Conservation (phyloP, 2,797 vertebrate genomes). For the Spinus pinus region DNA sequence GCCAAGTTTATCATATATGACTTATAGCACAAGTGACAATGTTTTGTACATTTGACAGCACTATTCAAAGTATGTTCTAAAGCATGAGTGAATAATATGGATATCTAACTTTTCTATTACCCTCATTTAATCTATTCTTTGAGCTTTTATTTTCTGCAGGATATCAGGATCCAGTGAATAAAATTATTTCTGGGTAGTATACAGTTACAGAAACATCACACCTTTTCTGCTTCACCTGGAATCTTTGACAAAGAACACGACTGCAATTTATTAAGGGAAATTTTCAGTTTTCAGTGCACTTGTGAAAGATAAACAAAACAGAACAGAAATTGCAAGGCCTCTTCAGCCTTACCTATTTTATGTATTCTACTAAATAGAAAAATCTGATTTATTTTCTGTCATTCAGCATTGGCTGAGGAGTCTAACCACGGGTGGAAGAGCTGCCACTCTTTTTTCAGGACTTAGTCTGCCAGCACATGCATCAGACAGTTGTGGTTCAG, state of each 20-base stretch:
- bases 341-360: background rate
- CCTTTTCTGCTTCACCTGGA: background rate
- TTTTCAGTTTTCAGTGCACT: background rate
- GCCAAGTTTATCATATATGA: background rate
- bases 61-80: background rate
- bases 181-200: background rate
- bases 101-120: background rate
- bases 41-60: background rate
- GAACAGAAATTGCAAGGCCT: background rate
- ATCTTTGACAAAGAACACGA: background rate
- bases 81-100: background rate
- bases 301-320: background rate
- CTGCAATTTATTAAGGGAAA: background rate
- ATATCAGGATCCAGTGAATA: background rate
- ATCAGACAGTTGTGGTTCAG: background rate
- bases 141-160: conserved; percentile 1
- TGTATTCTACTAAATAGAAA: background rate
- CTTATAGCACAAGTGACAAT: background rate
- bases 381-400: background rate
- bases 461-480: background rate
- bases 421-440: background rate
- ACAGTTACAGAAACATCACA: background rate
- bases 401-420: background rate
- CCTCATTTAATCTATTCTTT: background rate
- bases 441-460: background rate